Percentiles rank a stretch among this genome's conserved stretches.
These are phyloP conservation scores for Hippasteria phrygiana DNA, from an alignment of 53 echinoderm and acorn worm species.

Conservation along the genomic window DNA sequence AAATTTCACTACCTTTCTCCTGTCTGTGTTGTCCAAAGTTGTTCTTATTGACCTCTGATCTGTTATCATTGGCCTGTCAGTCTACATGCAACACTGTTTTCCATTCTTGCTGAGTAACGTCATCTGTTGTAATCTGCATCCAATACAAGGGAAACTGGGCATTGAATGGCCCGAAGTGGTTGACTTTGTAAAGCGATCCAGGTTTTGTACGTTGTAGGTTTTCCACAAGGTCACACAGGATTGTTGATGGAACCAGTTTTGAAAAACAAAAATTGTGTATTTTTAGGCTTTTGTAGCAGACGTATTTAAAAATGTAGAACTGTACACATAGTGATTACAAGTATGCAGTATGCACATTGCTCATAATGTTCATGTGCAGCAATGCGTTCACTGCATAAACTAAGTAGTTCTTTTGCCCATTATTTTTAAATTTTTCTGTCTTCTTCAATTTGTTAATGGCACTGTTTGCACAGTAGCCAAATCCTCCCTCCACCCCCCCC, in stretches of 20 bases:
- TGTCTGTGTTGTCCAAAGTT: neutral
- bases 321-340: too few species aligned
- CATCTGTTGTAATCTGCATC: neutral
- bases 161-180: neutral
- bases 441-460: too few species aligned
- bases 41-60: neutral
- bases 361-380: too few species aligned
- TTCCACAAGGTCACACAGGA: neutral
- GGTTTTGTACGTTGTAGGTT: neutral
- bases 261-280: neutral
- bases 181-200: constrained; percentile 48
- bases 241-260: neutral
- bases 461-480: too few species aligned
- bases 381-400: too few species aligned
- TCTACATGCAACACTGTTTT: neutral
- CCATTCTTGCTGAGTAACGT: constrained; percentile 4
- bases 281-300: too few species aligned
- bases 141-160: neutral
- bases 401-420: too few species aligned
- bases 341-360: too few species aligned
- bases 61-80: neutral
- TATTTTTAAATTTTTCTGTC: too few species aligned
- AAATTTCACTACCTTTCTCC: too few species aligned
- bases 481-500: too few species aligned
- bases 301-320: too few species aligned